These are phyloP conservation scores for Thumatha senex DNA, from an alignment of 2,888 invertebrate genomes.

Conservation along the genomic window DNA sequence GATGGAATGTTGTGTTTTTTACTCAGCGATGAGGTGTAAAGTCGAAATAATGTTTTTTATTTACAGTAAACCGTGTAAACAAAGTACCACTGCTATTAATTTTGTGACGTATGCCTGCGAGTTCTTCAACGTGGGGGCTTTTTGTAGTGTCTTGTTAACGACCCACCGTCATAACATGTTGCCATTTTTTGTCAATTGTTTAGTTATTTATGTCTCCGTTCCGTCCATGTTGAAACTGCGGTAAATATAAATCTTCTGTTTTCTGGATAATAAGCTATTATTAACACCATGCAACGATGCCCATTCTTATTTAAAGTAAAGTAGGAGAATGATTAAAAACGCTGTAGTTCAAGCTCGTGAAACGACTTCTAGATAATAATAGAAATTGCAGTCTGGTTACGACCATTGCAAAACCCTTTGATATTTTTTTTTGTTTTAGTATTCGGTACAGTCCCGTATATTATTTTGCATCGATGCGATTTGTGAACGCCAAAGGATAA, in stretches of 20 bases:
- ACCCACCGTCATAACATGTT: conserved; percentile 20
- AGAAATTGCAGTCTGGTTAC: conserved; percentile 81
- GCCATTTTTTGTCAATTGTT: conserved; percentile 23
- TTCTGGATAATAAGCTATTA: conserved; percentile 30
- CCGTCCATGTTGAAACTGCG: conserved; percentile 1
- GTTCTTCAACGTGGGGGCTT: conserved; percentile 14
- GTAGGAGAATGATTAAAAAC: conserved; percentile 73
- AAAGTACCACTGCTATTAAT: conserved; percentile 48
- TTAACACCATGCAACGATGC: conserved; percentile 47
- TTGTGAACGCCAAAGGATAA: no score
- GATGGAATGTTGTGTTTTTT: conserved; percentile 80
- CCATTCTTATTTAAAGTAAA: conserved; percentile 60
- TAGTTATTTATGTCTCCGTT: conserved; percentile 4
- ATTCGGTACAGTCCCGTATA: no score
- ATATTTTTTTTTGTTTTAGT: conserved; percentile 17
- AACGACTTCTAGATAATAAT: conserved; percentile 79
- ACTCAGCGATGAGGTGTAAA: conserved; percentile 69
- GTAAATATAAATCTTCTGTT: conserved; percentile 4
- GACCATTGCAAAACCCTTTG: conserved; percentile 53
- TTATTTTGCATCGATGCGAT: no score
- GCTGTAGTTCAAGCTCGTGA: conserved; percentile 62
- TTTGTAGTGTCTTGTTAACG: conserved; percentile 31
- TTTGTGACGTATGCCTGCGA: conserved; percentile 42
- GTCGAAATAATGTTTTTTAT: conserved; percentile 64
- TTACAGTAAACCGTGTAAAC: conserved; percentile 60